A percentile compares a stretch with the other conserved stretches of the same genome.
Conservation (phyloP, 2,113 vertebrate genomes). For the Crotalus viridis region DNA sequence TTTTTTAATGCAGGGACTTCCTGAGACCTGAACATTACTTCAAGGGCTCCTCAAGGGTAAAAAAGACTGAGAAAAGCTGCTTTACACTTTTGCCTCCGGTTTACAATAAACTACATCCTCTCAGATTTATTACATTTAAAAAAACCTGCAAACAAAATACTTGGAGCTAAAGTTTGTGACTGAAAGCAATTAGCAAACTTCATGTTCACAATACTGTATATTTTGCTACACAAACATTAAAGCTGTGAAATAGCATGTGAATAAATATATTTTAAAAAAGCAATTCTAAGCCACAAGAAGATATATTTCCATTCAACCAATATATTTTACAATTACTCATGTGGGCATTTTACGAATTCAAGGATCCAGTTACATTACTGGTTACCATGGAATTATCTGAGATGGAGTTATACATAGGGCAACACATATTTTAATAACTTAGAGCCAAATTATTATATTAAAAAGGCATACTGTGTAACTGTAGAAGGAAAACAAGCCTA, state of each 20-base stretch:
- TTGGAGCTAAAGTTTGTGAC: constrained; percentile 7
- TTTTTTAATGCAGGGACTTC: not conserved
- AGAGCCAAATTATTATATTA: not conserved
- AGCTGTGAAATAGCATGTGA: constrained; percentile 6
- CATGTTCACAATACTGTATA: not conserved
- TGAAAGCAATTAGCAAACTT: not conserved
- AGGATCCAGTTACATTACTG: not conserved
- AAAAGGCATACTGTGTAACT: not conserved
- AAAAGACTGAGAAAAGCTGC: not conserved
- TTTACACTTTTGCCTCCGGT: not conserved
- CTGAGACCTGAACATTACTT: not conserved
- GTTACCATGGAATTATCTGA: constrained; percentile 11
- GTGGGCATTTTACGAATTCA: not conserved
- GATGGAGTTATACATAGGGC: not conserved
- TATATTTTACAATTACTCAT: not conserved
- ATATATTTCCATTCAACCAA: not conserved
- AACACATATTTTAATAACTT: constrained; percentile 2
- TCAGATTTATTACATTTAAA: not conserved
- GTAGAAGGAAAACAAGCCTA: not conserved
- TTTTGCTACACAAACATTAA: constrained; percentile 6
- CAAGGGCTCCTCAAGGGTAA: not conserved
- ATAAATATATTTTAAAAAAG: constrained; percentile 11
- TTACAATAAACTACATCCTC: not conserved
- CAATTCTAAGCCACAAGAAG: not conserved
- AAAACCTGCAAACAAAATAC: fast-evolving